Evolutionary conservation across 2,888 invertebrate genomes (phyloP).

Genomic region (Julus scanicus): DNA sequence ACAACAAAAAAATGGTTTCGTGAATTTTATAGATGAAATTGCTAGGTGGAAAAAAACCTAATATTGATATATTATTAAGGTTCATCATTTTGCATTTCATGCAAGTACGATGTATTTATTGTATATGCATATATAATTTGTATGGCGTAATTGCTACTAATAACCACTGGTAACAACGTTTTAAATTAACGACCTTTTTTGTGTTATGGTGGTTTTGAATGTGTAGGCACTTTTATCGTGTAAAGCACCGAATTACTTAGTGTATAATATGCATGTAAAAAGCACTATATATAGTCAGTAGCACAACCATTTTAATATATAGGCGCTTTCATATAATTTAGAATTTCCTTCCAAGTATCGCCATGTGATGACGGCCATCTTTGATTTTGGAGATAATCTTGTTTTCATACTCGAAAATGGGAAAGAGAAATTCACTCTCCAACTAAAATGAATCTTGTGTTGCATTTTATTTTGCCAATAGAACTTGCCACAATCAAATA

Average conservation of each 20-base stretch:
- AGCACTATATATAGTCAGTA: too few relatives aligned
- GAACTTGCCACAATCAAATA: neutral
- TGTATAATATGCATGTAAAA: too few relatives aligned
- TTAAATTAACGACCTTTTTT: neutral
- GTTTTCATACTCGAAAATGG: too few relatives aligned
- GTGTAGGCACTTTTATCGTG: neutral
- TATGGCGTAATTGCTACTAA: neutral
- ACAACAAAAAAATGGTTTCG: neutral
- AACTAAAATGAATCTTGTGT: too few relatives aligned
- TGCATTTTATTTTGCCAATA: too few relatives aligned
- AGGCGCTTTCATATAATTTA: too few relatives aligned
- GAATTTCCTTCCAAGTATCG: neutral
- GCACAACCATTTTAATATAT: too few relatives aligned
- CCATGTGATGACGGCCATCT: neutral
- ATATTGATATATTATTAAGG: constrained; percentile 17
- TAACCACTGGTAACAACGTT: constrained; percentile 22
- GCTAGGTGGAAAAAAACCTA: neutral
- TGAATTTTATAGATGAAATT: constrained; percentile 3
- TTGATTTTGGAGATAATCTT: too few relatives aligned
- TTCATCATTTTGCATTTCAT: constrained; percentile 6
- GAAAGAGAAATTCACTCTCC: too few relatives aligned
- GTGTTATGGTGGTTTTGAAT: neutral
- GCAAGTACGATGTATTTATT: neutral
- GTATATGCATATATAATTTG: neutral
- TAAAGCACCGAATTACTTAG: neutral